A percentile compares a stretch with the other conserved stretches of the same genome.
Evolutionary conservation across 2,888 invertebrate genomes (phyloP).

Genomic region (Leucophora obtusa): DNA sequence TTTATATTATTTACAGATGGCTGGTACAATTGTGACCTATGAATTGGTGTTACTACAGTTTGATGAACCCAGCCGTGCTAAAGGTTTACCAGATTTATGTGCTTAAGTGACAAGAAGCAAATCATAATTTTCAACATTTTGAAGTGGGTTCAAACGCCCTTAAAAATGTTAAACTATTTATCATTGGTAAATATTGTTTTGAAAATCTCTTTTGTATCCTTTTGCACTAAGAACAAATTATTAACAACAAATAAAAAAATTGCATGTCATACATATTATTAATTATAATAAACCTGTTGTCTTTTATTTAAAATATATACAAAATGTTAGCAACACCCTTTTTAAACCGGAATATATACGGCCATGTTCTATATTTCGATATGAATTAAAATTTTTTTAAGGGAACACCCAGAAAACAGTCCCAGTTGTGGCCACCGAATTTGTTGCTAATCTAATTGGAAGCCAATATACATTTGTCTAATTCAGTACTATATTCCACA

Average conservation of each 20-base stretch:
- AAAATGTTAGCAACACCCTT: background rate
- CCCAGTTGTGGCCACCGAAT: no score
- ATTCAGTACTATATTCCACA: no score
- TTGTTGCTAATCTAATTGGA: no score
- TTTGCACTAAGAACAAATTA: background rate
- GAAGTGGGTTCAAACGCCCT: background rate
- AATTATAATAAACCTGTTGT: background rate
- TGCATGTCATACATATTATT: background rate
- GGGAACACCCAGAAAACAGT: no score
- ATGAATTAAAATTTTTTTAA: no score
- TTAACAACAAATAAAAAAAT: background rate
- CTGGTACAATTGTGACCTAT: slow-evolving; percentile 83
- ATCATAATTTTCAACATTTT: background rate
- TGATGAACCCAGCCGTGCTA: slow-evolving; percentile 75
- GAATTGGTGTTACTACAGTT: slow-evolving; percentile 84
- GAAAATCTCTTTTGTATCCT: background rate
- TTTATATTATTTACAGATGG: slow-evolving; percentile 78
- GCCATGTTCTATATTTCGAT: no score
- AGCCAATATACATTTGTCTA: no score
- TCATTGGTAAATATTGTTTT: background rate
- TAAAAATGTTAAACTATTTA: background rate
- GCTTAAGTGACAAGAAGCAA: slow-evolving; percentile 58
- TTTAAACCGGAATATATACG: no score
- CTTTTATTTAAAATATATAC: background rate
- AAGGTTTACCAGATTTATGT: slow-evolving; percentile 73